Evolutionary conservation across 2,113 vertebrate species (phyloP).

Genomic region (Ailurus styani): DNA sequence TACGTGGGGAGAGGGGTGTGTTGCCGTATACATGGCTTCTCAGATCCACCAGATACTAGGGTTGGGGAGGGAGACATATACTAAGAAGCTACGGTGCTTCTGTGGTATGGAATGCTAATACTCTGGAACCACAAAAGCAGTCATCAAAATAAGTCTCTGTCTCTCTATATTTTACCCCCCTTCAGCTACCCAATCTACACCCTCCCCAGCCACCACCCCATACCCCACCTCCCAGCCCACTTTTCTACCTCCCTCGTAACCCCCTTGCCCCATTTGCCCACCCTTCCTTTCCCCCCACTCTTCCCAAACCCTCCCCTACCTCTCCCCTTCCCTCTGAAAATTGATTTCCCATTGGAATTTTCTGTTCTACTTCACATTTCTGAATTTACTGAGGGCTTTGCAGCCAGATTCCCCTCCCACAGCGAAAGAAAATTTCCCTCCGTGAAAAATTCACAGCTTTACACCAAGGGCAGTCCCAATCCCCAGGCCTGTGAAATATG

Average conservation of each 20-base stretch:
- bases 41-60: not conserved
- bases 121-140: not conserved
- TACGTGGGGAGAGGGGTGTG: not conserved
- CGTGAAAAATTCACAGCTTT: slow-evolving; percentile 7
- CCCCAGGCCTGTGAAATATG: not conserved
- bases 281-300: not conserved
- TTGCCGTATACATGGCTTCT: not conserved
- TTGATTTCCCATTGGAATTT: not conserved
- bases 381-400: slow-evolving; percentile 16
- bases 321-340: not conserved
- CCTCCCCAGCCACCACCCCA: not conserved
- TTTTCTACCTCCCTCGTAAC: not conserved
- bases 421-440: not conserved
- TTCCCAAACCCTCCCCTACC: rapidly evolving
- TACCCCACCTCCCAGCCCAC: not conserved
- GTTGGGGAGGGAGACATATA: not conserved
- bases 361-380: slow-evolving; percentile 8
- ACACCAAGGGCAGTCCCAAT: slow-evolving; percentile 50
- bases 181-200: not conserved
- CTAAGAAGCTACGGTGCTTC: not conserved
- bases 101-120: not conserved
- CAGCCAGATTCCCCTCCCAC: slow-evolving; percentile 13
- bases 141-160: not conserved
- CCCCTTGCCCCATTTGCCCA: not conserved
- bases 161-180: not conserved